These are phyloP conservation scores for Aricia artaxerxes DNA, from an alignment of 2,888 invertebrate genomes.

Conservation along the genomic window DNA sequence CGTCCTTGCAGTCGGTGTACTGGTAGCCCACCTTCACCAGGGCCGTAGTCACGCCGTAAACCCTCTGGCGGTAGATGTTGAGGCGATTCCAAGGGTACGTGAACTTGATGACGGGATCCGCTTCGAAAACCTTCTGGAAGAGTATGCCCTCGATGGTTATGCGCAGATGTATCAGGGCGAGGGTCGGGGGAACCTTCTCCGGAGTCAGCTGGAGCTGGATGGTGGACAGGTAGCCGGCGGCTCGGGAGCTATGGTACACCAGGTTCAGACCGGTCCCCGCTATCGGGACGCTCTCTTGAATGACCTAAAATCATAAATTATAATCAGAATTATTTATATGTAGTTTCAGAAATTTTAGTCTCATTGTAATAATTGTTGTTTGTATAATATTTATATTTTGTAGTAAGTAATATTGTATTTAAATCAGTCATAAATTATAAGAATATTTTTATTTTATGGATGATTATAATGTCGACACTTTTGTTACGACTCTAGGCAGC, in stretches of 20 bases:
- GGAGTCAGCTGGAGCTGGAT: constrained; percentile 95
- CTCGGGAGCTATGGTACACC: constrained; percentile 97
- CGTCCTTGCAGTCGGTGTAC: constrained; percentile 93
- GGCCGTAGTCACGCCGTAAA: constrained; percentile 97
- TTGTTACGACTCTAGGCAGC: no score
- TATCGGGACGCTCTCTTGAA: constrained; percentile 96
- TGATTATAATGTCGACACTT: no score
- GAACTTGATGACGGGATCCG: constrained; percentile 97
- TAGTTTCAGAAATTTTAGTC: no score
- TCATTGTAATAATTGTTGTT: no score
- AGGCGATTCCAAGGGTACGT: constrained; percentile 98
- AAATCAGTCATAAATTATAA: no score
- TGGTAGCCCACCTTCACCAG: constrained; percentile 98
- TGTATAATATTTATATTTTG: no score
- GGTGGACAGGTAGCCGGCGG: constrained; percentile 95
- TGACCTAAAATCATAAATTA: constrained; percentile 80
- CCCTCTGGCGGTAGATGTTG: constrained; percentile 97
- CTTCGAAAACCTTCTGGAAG: constrained; percentile 96
- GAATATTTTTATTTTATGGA: no score
- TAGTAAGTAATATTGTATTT: no score
- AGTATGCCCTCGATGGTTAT: constrained; percentile 97
- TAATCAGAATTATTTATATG: background rate
- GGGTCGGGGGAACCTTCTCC: constrained; percentile 87
- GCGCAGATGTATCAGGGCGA: constrained; percentile 93
- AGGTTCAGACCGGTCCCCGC: constrained; percentile 97